A percentile compares a stretch with the other conserved stretches of the same genome.
phyloP scores from a whole-genome alignment of 2,888 invertebrate species.

The Timandra comae region DNA sequence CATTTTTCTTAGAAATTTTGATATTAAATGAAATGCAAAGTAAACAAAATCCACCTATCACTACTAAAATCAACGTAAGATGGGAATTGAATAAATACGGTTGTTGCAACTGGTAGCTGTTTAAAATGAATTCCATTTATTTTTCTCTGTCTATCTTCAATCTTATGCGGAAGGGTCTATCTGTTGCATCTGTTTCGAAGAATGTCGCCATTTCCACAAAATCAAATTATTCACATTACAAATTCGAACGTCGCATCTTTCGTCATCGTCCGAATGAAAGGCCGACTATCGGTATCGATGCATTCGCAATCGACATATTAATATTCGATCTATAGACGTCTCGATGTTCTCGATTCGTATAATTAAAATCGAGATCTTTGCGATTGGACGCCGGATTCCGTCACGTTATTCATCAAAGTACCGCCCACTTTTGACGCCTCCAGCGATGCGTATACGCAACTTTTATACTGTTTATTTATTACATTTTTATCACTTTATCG shows the following conservation, averaged over 20 bases:
- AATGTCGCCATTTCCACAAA: conserved; percentile 57
- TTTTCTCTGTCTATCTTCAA: conserved; percentile 39
- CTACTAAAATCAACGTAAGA: too few relatives aligned
- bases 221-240: conserved; percentile 63
- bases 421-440: conserved; percentile 75
- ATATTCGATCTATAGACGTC: conserved; percentile 69
- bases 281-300: conserved; percentile 50
- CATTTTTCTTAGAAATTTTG: too few relatives aligned
- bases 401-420: conserved; percentile 69
- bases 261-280: conserved; percentile 50
- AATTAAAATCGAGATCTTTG: conserved; percentile 73
- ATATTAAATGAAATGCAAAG: too few relatives aligned
- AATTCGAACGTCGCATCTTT: conserved; percentile 31
- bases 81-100: too few relatives aligned
- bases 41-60: too few relatives aligned
- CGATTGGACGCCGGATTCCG: conserved; percentile 69
- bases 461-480: conserved; percentile 51
- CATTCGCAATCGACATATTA: conserved; percentile 69
- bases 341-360: conserved; percentile 72
- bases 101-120: too few relatives aligned
- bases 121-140: conserved; percentile 38
- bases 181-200: conserved; percentile 49
- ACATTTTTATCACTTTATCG: conserved; percentile 43
- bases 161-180: conserved; percentile 52
- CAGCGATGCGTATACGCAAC: conserved; percentile 67